Percentiles rank a stretch among this genome's conserved stretches.
Evolutionary conservation across 2,113 vertebrate genomes (phyloP).

Genomic region (Pygoscelis adeliae): DNA sequence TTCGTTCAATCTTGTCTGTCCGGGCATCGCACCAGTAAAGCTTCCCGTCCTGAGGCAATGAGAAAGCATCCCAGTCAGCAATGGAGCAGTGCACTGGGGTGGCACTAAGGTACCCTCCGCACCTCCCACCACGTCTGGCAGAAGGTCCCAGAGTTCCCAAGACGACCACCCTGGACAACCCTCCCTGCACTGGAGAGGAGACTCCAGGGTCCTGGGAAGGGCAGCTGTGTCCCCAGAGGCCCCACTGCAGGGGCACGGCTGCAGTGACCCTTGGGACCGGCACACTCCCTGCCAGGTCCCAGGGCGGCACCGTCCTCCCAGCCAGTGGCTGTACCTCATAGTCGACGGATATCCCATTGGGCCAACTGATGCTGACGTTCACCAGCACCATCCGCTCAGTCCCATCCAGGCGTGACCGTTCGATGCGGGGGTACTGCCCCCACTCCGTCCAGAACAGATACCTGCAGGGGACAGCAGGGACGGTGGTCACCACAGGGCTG

Average conservation of each 20-base stretch:
- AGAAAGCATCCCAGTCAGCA: neutral
- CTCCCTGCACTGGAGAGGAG: neutral
- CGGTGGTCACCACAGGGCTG: neutral
- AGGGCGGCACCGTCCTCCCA: neutral
- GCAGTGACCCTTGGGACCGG: neutral
- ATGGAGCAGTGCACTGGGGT: fast-evolving
- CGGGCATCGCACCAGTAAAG: constrained; percentile 97
- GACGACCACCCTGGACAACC: too few relatives aligned
- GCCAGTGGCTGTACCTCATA: constrained; percentile 80
- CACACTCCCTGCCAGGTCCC: neutral
- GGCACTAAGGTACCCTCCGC: neutral
- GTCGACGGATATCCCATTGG: constrained; percentile 94
- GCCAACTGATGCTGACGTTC: constrained; percentile 95
- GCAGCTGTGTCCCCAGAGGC: neutral
- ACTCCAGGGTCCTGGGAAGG: too few relatives aligned
- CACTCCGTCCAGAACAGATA: constrained; percentile 98
- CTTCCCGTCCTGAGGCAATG: constrained; percentile 79
- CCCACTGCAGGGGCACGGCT: fast-evolving
- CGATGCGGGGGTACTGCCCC: constrained; percentile 96
- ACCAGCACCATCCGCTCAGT: constrained; percentile 88
- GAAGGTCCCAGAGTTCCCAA: neutral
- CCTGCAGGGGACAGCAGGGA: constrained; percentile 63
- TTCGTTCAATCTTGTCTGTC: constrained; percentile 93
- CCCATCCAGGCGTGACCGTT: constrained; percentile 90
- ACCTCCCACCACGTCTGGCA: fast-evolving